phyloP scores from a whole-genome alignment of 2,888 invertebrate species.

The Ectemnius cavifrons region DNA sequence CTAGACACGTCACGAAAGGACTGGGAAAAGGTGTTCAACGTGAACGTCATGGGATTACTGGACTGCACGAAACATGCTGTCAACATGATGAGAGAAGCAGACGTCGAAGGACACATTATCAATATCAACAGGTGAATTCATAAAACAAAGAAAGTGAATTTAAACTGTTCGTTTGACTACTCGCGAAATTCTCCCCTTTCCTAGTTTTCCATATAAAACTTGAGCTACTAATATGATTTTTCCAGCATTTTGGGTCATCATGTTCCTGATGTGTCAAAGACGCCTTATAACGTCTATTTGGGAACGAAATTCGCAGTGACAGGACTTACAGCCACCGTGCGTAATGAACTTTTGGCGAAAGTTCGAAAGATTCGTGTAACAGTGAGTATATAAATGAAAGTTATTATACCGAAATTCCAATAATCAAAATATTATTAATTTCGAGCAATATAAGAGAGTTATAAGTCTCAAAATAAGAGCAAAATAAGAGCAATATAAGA shows the following conservation, averaged over 20 bases:
- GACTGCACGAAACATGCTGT: constrained; percentile 65
- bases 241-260: constrained; percentile 77
- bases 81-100: constrained; percentile 61
- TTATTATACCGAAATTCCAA: not conserved
- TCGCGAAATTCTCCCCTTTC: no score
- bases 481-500: not conserved
- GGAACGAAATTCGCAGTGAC: constrained; percentile 82
- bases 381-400: constrained; percentile 19
- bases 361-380: constrained; percentile 52
- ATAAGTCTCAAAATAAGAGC: no score
- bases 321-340: constrained; percentile 80
- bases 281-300: constrained; percentile 79
- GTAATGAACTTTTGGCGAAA: constrained; percentile 78
- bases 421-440: not conserved
- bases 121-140: constrained; percentile 63
- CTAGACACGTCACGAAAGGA: constrained; percentile 53
- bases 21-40: constrained; percentile 53
- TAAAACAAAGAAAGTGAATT: not conserved
- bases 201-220: no score
- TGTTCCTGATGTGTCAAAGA: constrained; percentile 74
- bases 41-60: constrained; percentile 68
- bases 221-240: not conserved
- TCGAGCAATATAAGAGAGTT: not conserved
- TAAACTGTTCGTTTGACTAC: no score
- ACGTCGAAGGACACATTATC: constrained; percentile 60